Evolutionary conservation across 2,888 invertebrate genomes (phyloP), one percentile per base, ranked within the genome.

Genomic region (Leucophenga maculata): DNA sequence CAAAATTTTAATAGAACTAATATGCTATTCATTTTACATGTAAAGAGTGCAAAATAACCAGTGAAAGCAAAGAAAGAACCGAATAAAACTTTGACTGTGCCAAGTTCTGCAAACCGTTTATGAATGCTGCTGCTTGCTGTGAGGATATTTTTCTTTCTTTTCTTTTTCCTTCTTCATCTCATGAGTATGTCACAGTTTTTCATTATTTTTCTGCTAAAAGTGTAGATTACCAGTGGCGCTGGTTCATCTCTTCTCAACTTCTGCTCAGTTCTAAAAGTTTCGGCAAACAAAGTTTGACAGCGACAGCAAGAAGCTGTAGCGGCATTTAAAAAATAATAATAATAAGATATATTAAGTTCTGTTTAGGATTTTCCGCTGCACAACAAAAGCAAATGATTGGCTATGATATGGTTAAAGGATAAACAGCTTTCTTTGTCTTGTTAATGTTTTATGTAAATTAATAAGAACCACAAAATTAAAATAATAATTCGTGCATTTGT

Each of bases 301-400:
- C 16, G 20, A 18, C 13, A 20, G 16, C 6, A 26, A 31, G 26
- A n/a, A 46, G 46, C 46, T 14, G 46, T 46, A 46, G 46, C 59
- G 13, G 26, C 14, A 26, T 3, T 26, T 3, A 26, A 26, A 26
- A 26, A 26, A 26, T 59, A 46, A 16, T 18, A 62, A 76, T 79
- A 81, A 81, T 81, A 81, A 73, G 81, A 79, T 79, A 77, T 77
- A 75, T 78, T 71, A 77, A 73, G 67, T 69, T 54, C 54, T 54
- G 54, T 54, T 54, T 16, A 11, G 54, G 18, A 54, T 54, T 54
- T 16, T 54, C 20, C 72, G 48, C 75, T 18, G 14, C 22, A 54
- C 6, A 32, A 46, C 44, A 62, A 3, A 26, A 26, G 26, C 26
- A 26, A 2, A 26, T 26, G 26, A 4, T 26, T 26, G 26, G 4